Evolutionary conservation across 1,140 invertebrate species (phyloP), one percentile per base, ranked within the genome.

Genomic region (Magallana angulata): DNA sequence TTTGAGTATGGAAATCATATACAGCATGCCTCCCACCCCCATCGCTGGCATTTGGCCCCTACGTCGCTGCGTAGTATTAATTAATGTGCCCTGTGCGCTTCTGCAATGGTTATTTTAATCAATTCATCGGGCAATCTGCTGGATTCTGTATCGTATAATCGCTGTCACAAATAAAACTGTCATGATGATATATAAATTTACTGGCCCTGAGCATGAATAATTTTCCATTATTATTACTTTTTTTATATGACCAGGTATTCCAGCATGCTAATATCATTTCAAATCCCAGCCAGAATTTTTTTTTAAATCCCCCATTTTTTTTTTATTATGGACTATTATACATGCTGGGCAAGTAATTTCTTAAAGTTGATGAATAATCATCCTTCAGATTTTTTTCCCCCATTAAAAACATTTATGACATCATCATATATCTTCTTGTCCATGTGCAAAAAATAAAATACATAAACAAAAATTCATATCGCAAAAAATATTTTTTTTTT

Each of bases 121-220:
- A 76, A 76, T 76, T 76, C 68, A 76, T 76, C 68, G 24, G 36
- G 68, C 24, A 76, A 30, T 76, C 24, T 76, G 11, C 68, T 9
- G 30, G 68, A 76, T 76, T 76, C 68, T 4, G 24, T 76, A 76
- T 76, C 68, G 24, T 8, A 71, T 76, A 76, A 76, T 76, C 68
- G 12, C 18, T 30, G 68, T 76, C 68, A 76, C 24, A 76, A 76
- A 76, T 76, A 76, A 76, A 76, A 76, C 68, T 76, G 68, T 76
- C 68, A 76, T 76, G 68, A 76, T 76, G 68, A 76, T 76, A 76
- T 30, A 76, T 76, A 76, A 76, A 76, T 76, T 76, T 76, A 76
- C 36, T 30, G 68, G 68, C 68, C 24, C 68, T 76, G 18, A 30
- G 68, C 68, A 76, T 76, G 68, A 76, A 76, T 76, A 76, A 36